A percentile compares a stretch with the other conserved stretches of the same genome.
Evolutionary conservation across 2,888 invertebrate species (phyloP).

Genomic region (Tenodera sinensis): DNA sequence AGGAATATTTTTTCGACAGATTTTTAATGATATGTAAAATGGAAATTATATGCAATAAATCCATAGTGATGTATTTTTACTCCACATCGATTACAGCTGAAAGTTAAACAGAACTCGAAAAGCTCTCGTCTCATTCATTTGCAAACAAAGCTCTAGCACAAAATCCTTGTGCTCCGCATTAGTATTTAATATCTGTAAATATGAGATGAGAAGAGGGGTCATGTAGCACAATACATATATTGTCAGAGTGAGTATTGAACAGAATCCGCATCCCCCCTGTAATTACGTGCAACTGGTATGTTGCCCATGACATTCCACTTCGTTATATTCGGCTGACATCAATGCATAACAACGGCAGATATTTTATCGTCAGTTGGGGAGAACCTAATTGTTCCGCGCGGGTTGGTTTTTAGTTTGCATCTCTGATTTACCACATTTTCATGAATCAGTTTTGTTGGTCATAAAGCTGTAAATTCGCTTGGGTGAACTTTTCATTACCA

Average conservation of each 20-base stretch:
- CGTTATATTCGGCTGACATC: background rate
- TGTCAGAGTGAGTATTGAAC: background rate
- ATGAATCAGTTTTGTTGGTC: background rate
- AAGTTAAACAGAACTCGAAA: too few species aligned
- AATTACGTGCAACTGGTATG: background rate
- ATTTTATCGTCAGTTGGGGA: background rate
- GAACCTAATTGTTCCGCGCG: background rate
- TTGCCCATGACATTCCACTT: background rate
- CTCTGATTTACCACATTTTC: background rate
- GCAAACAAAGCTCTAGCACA: background rate
- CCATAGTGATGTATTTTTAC: too few species aligned
- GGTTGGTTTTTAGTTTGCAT: background rate
- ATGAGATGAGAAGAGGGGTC: too few species aligned
- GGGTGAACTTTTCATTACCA: background rate
- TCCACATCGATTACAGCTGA: too few species aligned
- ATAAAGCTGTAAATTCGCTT: background rate
- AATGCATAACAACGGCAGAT: background rate
- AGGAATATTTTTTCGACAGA: too few species aligned
- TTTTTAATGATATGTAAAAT: too few species aligned
- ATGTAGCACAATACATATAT: too few species aligned
- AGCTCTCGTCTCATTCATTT: background rate
- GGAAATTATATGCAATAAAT: too few species aligned
- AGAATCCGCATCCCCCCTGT: background rate
- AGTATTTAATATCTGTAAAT: background rate
- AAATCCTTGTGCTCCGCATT: background rate